Base-by-base conservation (phyloP, 2,113 vertebrate species). In the Pseudorasbora parva region DNA sequence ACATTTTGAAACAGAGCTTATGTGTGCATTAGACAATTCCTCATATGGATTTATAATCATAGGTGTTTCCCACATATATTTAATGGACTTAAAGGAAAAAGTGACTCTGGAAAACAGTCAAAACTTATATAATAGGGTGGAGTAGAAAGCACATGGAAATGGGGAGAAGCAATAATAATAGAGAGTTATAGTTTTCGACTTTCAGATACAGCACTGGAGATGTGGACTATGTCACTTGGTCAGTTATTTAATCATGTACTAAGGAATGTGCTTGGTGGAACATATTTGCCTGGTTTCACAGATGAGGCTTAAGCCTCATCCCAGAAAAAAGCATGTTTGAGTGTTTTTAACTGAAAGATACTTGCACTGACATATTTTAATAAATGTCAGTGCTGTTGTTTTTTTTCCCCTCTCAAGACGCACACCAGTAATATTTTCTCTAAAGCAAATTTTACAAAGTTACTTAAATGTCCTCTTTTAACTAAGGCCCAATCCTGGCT, bases 21-120 rank as follows among this genome's bases (percentile, higher is more conserved):
- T 76, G 69, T 77, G 72, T 60, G 60, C 30, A 47, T 21, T 37
- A 37, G 62, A 71, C 14, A 41, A 49, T 41, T 78, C 25, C 25
- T 49, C 66, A 69, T 78, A 71, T 41, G 51, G 75, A 71, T 59
- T 78, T 84, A 69, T 64, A 30, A 84, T 86, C 33, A 59, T 81
- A 81, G 81, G 82, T 75, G 81, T 83, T 81, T 76, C 76, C 69
- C 41, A 47, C 69, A 68, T 37, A 86, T 47, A 75, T 33, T 25
- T 19, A 54, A 57, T 78, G 66, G 33, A 75, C 79, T 43, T 80
- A 10, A 56, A 49, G 68, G 76, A 60, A 74, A 64, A 80, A 79
- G 62, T 11, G 4, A 59, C 54, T 45, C 23, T 68, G 25, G 66
- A 79, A 45, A 37, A 5, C 47, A 66, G 15, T 56, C 43, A 45